A percentile compares a stretch with the other conserved stretches of the same genome.
phyloP scores from a whole-genome alignment of 1,140 invertebrate genomes.

The Forficula auricularia region DNA sequence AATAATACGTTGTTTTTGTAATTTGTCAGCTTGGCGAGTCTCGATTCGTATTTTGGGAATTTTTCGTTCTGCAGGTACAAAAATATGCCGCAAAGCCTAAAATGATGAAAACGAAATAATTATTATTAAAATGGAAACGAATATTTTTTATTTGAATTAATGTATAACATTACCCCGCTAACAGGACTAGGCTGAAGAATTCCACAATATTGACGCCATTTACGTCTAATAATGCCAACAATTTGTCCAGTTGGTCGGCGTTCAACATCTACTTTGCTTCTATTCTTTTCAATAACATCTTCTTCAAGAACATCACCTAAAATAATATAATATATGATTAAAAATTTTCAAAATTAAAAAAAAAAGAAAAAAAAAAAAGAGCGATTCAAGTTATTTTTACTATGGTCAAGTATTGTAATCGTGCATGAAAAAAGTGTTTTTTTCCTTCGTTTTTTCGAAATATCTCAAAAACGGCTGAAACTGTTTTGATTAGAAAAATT shows the following conservation, averaged over 20 bases:
- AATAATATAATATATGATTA: too few species aligned
- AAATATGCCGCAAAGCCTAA: slow-evolving; percentile 58
- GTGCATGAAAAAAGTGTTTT: too few species aligned
- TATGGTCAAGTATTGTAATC: too few species aligned
- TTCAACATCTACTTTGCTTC: slow-evolving; percentile 24
- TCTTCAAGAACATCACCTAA: slow-evolving; percentile 41
- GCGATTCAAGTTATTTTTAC: too few species aligned
- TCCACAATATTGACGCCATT: slow-evolving; percentile 94
- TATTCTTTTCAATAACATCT: slow-evolving; percentile 30
- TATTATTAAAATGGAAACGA: neutral
- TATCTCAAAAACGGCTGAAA: too few species aligned
- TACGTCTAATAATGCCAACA: slow-evolving; percentile 87
- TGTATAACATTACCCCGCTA: slow-evolving; percentile 38
- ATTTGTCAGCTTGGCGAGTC: slow-evolving; percentile 64
- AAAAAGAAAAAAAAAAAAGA: too few species aligned
- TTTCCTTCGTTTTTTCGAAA: too few species aligned
- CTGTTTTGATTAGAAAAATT: too few species aligned
- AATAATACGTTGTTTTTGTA: slow-evolving; percentile 73
- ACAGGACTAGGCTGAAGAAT: slow-evolving; percentile 67
- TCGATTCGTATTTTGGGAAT: slow-evolving; percentile 85
- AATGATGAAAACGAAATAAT: slow-evolving; percentile 15
- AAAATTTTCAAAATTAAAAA: too few species aligned
- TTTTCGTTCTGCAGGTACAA: slow-evolving; percentile 74
- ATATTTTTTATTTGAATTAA: neutral
- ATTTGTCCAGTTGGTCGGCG: slow-evolving; percentile 67